Evolutionary conservation across 2,888 invertebrate species (phyloP).

Genomic region (Galeopsomyia nigrocyanea): DNA sequence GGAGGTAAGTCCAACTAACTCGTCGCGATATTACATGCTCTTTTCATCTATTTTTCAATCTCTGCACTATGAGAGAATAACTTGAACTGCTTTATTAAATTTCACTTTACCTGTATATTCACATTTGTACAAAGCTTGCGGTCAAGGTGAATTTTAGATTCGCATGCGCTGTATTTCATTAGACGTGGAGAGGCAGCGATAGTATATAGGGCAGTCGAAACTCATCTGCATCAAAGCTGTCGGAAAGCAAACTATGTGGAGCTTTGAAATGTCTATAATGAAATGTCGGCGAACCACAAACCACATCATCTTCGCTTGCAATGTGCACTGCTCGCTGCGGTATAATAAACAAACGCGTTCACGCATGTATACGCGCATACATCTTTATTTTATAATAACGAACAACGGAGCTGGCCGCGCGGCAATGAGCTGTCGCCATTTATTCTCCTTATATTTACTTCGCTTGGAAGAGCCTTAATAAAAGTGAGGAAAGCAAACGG

Average conservation of each 20-base stretch:
- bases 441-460: too few species aligned
- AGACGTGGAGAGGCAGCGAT: not conserved
- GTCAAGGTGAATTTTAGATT: not conserved
- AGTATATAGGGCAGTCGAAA: too few species aligned
- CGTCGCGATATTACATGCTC: not conserved
- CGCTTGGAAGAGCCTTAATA: too few species aligned
- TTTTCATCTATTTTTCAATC: too few species aligned
- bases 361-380: not conserved
- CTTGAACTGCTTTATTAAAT: slow-evolving; percentile 10
- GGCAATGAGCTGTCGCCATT: too few species aligned
- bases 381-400: slow-evolving; percentile 35
- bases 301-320: slow-evolving; percentile 15
- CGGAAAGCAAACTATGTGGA: not conserved
- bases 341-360: not conserved
- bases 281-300: slow-evolving; percentile 37
- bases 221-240: slow-evolving; percentile 4
- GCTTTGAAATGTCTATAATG: slow-evolving; percentile 18
- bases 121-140: slow-evolving; percentile 45
- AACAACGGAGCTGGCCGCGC: not conserved
- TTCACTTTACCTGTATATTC: not conserved
- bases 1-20: slow-evolving; percentile 61
- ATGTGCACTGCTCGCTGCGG: not conserved
- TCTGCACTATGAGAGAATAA: not conserved
- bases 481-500: too few species aligned
- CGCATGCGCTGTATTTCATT: not conserved